phyloP scores from a whole-genome alignment of 1,140 invertebrate species.

The Pseudomyrmex cubaensis region DNA sequence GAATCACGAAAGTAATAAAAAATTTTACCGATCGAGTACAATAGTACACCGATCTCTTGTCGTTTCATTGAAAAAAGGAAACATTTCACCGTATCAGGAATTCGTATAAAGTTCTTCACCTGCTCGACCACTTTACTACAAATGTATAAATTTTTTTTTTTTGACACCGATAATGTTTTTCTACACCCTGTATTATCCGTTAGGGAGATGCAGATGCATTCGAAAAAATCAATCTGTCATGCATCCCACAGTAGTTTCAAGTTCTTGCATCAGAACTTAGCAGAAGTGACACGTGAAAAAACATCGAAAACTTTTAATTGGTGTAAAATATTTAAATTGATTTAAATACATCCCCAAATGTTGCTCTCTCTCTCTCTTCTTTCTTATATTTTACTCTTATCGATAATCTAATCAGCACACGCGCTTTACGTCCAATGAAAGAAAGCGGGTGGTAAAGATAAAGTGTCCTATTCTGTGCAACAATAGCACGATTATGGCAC shows the following conservation, averaged over 20 bases:
- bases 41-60: not conserved
- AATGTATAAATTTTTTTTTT: constrained; percentile 12
- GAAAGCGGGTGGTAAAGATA: constrained; percentile 37
- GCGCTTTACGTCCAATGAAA: constrained; percentile 6
- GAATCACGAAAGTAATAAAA: constrained; percentile 22
- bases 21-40: not conserved
- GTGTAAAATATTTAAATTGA: constrained; percentile 28
- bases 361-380: not conserved
- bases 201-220: constrained; percentile 19
- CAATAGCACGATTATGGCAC: constrained; percentile 65
- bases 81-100: not conserved
- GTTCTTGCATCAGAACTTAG: not conserved
- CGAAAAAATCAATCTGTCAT: constrained; percentile 18
- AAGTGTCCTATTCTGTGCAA: constrained; percentile 56
- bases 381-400: constrained; percentile 15
- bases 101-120: constrained; percentile 37
- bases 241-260: not conserved
- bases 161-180: constrained; percentile 16
- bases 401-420: constrained; percentile 33
- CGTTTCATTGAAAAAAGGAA: constrained; percentile 3
- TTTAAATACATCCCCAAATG: constrained; percentile 21
- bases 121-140: constrained; percentile 20
- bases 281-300: not conserved
- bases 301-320: not conserved
- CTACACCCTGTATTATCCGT: constrained; percentile 51